Percentiles rank a stretch among this genome's conserved stretches.
Conservation (phyloP, 2,888 invertebrate species). For the Xestoiulus laeticollis region DNA sequence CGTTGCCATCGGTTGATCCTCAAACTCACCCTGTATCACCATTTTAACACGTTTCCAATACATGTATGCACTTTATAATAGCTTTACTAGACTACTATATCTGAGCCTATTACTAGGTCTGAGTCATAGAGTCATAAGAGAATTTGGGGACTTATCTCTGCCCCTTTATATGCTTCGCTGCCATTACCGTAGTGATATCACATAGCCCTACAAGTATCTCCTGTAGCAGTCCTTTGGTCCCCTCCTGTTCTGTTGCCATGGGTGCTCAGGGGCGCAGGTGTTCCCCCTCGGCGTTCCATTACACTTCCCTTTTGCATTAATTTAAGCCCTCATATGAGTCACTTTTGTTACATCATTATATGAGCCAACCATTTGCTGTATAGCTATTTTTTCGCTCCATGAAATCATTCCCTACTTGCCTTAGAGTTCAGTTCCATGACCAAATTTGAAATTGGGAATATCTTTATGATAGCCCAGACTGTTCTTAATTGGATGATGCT, state of each 20-base stretch:
- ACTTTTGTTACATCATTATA: not conserved
- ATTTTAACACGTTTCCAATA: not conserved
- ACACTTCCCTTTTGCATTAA: conserved; percentile 8
- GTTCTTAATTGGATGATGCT: not conserved
- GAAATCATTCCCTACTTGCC: not conserved
- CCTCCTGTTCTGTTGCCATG: not conserved
- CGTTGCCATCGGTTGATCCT: not conserved
- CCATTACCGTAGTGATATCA: not conserved
- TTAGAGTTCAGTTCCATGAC: too few relatives aligned
- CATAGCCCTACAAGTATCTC: not conserved
- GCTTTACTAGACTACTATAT: not conserved
- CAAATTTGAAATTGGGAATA: too few relatives aligned
- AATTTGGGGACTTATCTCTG: not conserved
- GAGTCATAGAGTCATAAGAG: not conserved
- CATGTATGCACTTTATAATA: not conserved
- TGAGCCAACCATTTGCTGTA: not conserved
- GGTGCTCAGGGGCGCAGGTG: not conserved
- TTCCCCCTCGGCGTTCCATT: not conserved
- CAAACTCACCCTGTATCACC: not conserved
- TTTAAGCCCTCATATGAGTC: not conserved
- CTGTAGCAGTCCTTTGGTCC: not conserved
- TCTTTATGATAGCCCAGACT: too few relatives aligned
- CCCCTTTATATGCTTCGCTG: not conserved
- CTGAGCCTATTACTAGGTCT: not conserved
- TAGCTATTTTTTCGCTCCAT: not conserved